Base-by-base conservation (phyloP, 2,113 vertebrate species). In the Hippoglossus stenolepis region DNA sequence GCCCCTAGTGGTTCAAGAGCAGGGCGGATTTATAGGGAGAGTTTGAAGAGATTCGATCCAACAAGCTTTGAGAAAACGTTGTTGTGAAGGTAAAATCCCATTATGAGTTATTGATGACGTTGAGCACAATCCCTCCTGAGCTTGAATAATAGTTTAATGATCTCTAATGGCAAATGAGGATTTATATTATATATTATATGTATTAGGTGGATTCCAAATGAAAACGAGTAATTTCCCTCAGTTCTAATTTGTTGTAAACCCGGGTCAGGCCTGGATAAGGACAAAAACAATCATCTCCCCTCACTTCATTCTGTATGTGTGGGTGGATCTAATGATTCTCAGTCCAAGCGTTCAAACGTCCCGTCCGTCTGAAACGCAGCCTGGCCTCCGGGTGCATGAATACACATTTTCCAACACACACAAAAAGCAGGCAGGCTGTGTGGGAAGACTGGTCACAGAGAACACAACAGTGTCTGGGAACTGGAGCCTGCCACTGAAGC, bases 231-330 rank as follows among this genome's bases (percentile, higher is more conserved):
- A 51, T 64, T 64, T 65, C 23, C 26, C 3, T 35, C 49, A 45
- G 47, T 78, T 53, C 3, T 49, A 15, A 31, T 65, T 3, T 63
- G 58, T 65, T 35, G 68, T n/a, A 40, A 74, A 40, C 38, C 70
- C 24, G 70, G 65, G 70, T 75, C 53, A 73, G 58, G 49, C 38
- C 58, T 73, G 51, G 77, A 61, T 70, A 58, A 80, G 61, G 80
- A 77, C 71, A 1, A 0, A 62, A 67, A 70, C 58, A 88, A 83
- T 82, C 35, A 77, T 79, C 73, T 82, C 64, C 73, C 73, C 71
- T 79, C 65, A 73, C 65, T 90, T 85, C 66, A 70, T 79, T 71
- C 71, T 85, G 76, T 51, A 65, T 77, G 53, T 80, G 91, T 89
- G 77, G 88, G 68, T 66, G 85, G 79, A 85, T 79, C 63, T 76